phyloP scores from a whole-genome alignment of 1,140 invertebrate species.

The Eumeta japonica region DNA sequence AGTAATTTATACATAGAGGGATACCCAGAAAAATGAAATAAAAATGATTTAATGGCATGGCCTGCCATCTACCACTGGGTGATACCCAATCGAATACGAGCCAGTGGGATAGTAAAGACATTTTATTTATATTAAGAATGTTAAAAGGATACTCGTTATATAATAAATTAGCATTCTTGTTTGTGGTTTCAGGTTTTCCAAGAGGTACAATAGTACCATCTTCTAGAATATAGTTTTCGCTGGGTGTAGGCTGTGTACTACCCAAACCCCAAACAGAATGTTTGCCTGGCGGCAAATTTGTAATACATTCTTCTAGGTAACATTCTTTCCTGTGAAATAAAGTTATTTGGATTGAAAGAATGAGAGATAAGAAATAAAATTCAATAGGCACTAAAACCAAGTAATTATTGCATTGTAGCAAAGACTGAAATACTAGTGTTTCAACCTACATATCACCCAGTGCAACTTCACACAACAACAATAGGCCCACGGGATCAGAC shows the following conservation, averaged over 20 bases:
- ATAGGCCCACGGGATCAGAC: conserved; percentile 71
- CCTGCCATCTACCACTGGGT: too few species aligned
- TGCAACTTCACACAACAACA: conserved; percentile 94
- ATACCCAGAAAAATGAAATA: too few species aligned
- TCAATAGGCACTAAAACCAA: too few species aligned
- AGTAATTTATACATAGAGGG: too few species aligned
- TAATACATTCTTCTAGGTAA: conserved; percentile 69
- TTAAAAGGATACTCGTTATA: conserved; percentile 87
- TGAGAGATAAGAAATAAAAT: too few species aligned
- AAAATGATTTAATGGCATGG: too few species aligned
- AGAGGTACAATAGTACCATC: conserved; percentile 76
- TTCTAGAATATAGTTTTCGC: conserved; percentile 24
- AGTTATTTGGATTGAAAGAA: too few species aligned
- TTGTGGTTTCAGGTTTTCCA: conserved; percentile 60
- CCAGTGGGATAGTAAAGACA: too few species aligned
- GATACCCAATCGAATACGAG: too few species aligned
- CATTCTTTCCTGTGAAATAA: conserved; percentile 74
- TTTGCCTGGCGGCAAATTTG: conserved; percentile 74
- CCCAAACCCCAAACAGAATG: conserved; percentile 82
- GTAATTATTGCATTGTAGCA: too few species aligned
- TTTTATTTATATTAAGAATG: too few species aligned
- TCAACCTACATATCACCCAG: conserved; percentile 87
- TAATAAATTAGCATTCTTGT: conserved; percentile 60
- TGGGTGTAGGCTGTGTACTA: conserved; percentile 66
- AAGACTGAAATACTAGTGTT: too few species aligned